Conservation (phyloP, 1,140 invertebrate genomes). For the Bombus fervidus region DNA sequence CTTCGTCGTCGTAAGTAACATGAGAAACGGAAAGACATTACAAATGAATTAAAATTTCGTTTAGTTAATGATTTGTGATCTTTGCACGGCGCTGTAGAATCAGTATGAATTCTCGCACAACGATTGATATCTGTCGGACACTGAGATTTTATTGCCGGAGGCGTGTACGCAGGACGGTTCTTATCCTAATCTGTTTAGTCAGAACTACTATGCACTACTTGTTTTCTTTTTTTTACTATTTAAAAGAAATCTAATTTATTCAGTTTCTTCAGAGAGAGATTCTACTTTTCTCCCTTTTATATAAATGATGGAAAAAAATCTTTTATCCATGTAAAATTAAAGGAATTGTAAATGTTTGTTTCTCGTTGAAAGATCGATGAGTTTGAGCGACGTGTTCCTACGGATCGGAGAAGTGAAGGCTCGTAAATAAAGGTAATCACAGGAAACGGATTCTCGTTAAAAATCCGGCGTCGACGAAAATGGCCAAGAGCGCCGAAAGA, state of each 20-base stretch:
- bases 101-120: background rate
- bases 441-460: constrained; percentile 9
- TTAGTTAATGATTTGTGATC: background rate
- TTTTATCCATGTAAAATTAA: too few relatives aligned
- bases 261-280: too few relatives aligned
- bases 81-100: background rate
- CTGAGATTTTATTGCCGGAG: constrained; percentile 1
- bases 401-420: too few relatives aligned
- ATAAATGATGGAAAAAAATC: too few relatives aligned
- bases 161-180: background rate
- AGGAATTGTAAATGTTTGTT: too few relatives aligned
- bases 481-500: background rate
- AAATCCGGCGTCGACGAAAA: constrained; percentile 4
- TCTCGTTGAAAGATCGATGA: too few relatives aligned
- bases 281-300: too few relatives aligned
- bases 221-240: too few relatives aligned
- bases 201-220: background rate
- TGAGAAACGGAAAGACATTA: too few relatives aligned
- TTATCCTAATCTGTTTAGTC: background rate
- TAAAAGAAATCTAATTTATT: background rate
- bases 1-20: too few relatives aligned
- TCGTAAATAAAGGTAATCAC: background rate
- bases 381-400: too few relatives aligned
- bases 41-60: background rate
- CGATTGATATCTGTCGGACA: constrained; percentile 10